Percentiles rank a stretch among this genome's conserved stretches.
Conservation (phyloP, 2,888 invertebrate species). For the Furcula furcula region DNA sequence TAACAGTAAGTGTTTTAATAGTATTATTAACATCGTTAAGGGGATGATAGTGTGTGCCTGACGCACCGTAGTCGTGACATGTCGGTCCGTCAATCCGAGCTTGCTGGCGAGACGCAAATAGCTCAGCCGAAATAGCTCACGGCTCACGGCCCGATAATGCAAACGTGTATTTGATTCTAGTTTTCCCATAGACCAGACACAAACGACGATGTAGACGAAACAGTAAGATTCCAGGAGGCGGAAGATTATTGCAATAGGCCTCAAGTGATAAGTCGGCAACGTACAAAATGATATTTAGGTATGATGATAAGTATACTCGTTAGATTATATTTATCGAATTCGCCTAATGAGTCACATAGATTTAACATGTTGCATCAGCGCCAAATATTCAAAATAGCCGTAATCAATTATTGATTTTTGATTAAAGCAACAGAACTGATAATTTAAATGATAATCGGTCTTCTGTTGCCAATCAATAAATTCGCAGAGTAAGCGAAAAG, state of each 20-base stretch:
- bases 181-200: conserved; percentile 54
- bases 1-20: no score
- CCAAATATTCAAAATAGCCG: conserved; percentile 57
- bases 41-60: conserved; percentile 49
- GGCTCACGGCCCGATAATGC: conserved; percentile 75
- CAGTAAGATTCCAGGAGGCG: conserved; percentile 12
- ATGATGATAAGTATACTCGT: conserved; percentile 15
- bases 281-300: not conserved
- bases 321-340: conserved; percentile 29
- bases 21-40: conserved; percentile 45
- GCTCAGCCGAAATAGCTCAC: conserved; percentile 72
- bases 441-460: conserved; percentile 25
- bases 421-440: conserved; percentile 33
- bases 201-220: conserved; percentile 20
- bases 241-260: conserved; percentile 8
- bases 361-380: conserved; percentile 45
- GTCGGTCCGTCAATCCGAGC: conserved; percentile 79
- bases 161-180: conserved; percentile 74
- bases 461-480: conserved; percentile 30
- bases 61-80: conserved; percentile 71
- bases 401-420: conserved; percentile 44
- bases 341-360: conserved; percentile 46
- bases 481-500: conserved; percentile 54
- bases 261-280: conserved; percentile 1
- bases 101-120: conserved; percentile 75